A percentile compares a stretch with the other conserved stretches of the same genome.
Evolutionary conservation across 1,140 invertebrate genomes (phyloP).

Genomic region (Diachasma alloeum): DNA sequence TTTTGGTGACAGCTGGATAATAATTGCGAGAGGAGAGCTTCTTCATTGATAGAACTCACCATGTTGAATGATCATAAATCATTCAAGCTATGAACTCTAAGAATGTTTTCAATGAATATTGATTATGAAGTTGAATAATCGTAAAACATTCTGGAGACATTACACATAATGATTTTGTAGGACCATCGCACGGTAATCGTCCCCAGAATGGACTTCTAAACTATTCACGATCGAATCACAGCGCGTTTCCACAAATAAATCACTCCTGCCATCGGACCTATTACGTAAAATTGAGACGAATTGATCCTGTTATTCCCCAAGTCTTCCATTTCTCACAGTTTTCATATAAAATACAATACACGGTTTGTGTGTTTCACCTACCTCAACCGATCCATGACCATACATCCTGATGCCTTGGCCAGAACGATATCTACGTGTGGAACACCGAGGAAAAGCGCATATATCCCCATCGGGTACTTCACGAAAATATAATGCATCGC

Average conservation of each 20-base stretch:
- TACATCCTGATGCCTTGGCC: constrained; percentile 4
- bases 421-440: background rate
- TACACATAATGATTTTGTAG: too few species aligned
- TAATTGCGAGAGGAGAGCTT: too few species aligned
- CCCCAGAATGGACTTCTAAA: background rate
- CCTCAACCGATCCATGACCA: constrained; percentile 5
- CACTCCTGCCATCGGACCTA: background rate
- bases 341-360: constrained; percentile 1
- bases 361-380: background rate
- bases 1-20: background rate
- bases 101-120: too few species aligned
- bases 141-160: too few species aligned
- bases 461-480: constrained; percentile 15
- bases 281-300: background rate
- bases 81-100: too few species aligned
- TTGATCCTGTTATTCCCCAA: background rate
- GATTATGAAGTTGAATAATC: too few species aligned
- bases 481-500: constrained; percentile 21
- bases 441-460: background rate
- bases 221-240: too few species aligned
- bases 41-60: too few species aligned
- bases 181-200: background rate
- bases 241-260: background rate
- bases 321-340: background rate
- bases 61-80: too few species aligned